Evolutionary conservation across 2,888 invertebrate species (phyloP), one percentile per base, ranked within the genome.

Genomic region (Agriopis marginaria): DNA sequence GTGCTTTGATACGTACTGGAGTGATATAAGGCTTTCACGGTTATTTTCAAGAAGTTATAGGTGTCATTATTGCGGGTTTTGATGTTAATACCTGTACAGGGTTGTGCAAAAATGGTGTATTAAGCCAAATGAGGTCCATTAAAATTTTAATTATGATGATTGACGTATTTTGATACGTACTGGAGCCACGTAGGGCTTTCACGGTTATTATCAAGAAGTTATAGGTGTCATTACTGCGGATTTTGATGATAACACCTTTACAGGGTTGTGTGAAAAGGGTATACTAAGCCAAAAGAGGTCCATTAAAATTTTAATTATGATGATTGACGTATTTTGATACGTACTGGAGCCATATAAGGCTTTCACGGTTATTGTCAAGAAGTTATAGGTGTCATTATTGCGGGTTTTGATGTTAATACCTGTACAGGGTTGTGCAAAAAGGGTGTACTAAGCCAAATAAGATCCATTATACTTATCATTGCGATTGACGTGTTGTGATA

Each of bases 41-140:
- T 50, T 45, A 58, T 63, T 40, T n/a, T 59, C 55, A 60, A 59
- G 39, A 68, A 63, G 63, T 68, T 68, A 68, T 58, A 45, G 53
- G 47, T 32, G 68, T 23, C 39, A 55, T 17, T 67, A 62, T 5
- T 54, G 40, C 40, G 6, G n/a, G 9, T n/a, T 32, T 32, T 40
- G 40, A 54, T 40, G 51, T 51, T 12, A 3, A 23, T 47, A 49
- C n/a, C 7, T 14, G 8, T 49, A 14, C n/a, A n/a, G 40, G n/a
- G 9, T 54, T 40, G 3, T 11, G 23, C 39, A 4, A 32, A 32
- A 3, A 32, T 1, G 32, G 1, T 32, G 3, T 32, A 32, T 5
- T 5, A 32, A 32, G 32, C 32, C 3, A 5, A 32, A 32, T 3
- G 32, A 32, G 1, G 32, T 32, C 5, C 32, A 32, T 32, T 32